A percentile compares a stretch with the other conserved stretches of the same genome.
Evolutionary conservation across 1,140 invertebrate species (phyloP).

Genomic region (Aphis craccivora): DNA sequence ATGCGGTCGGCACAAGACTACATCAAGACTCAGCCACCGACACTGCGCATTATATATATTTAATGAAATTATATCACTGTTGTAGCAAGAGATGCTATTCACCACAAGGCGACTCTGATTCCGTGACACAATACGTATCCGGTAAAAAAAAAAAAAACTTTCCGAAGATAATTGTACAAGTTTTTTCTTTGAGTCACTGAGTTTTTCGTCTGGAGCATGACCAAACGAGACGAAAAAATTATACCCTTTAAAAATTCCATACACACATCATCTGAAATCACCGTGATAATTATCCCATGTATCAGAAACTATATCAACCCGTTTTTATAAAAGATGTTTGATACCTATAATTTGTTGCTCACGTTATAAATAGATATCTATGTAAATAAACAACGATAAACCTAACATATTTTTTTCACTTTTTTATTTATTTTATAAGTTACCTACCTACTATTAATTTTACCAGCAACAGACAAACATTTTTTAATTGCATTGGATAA

Average conservation of each 20-base stretch:
- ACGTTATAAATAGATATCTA: background rate
- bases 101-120: background rate
- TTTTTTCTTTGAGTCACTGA: background rate
- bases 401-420: background rate
- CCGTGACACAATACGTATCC: background rate
- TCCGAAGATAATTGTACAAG: background rate
- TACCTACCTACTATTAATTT: background rate
- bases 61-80: slow-evolving; percentile 3
- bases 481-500: background rate
- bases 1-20: background rate
- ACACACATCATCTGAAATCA: too few species aligned
- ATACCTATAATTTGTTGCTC: background rate
- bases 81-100: background rate
- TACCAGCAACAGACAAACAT: background rate
- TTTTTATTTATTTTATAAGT: background rate
- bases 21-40: background rate
- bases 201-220: background rate
- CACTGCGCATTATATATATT: background rate
- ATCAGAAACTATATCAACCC: too few species aligned
- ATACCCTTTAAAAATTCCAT: background rate
- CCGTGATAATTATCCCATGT: too few species aligned
- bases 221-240: background rate
- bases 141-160: slow-evolving; percentile 13
- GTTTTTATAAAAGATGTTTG: background rate
- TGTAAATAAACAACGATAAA: background rate